These are phyloP conservation scores for Drosophila melanosoma DNA, from an alignment of 2,888 invertebrate species.

Conservation along the genomic window DNA sequence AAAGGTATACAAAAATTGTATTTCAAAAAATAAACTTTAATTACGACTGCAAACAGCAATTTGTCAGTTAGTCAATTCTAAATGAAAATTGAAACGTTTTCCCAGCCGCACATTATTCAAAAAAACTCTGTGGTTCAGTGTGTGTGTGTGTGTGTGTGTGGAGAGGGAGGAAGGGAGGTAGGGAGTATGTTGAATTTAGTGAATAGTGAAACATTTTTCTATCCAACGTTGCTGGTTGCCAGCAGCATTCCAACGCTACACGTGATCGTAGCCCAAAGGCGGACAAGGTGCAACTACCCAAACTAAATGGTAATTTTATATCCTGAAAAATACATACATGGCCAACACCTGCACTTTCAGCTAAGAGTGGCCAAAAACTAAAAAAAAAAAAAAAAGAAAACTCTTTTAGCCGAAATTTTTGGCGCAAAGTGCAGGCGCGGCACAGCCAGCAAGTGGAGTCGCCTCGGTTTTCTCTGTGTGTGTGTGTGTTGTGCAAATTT, in stretches of 20 bases:
- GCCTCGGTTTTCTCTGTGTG: conserved; percentile 4
- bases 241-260: conserved; percentile 26
- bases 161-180: background rate
- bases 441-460: conserved; percentile 28
- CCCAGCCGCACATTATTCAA: conserved; percentile 28
- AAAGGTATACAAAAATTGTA: background rate
- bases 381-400: background rate
- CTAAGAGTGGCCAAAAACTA: conserved; percentile 20
- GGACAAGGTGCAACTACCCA: conserved; percentile 13
- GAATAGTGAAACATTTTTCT: conserved; percentile 1
- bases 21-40: background rate
- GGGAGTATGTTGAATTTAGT: background rate
- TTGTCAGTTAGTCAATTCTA: conserved; percentile 16
- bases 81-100: conserved; percentile 38
- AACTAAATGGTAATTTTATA: conserved; percentile 1
- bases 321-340: conserved; percentile 22
- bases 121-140: conserved; percentile 10
- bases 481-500: conserved; percentile 13
- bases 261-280: conserved; percentile 21
- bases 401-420: background rate
- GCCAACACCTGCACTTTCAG: conserved; percentile 37
- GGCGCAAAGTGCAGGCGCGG: conserved; percentile 36
- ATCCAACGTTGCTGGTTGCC: conserved; percentile 14
- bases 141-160: background rate
- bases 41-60: conserved; percentile 1